Evolutionary conservation across 2,888 invertebrate species (phyloP).

Genomic region (Volucella inflata): DNA sequence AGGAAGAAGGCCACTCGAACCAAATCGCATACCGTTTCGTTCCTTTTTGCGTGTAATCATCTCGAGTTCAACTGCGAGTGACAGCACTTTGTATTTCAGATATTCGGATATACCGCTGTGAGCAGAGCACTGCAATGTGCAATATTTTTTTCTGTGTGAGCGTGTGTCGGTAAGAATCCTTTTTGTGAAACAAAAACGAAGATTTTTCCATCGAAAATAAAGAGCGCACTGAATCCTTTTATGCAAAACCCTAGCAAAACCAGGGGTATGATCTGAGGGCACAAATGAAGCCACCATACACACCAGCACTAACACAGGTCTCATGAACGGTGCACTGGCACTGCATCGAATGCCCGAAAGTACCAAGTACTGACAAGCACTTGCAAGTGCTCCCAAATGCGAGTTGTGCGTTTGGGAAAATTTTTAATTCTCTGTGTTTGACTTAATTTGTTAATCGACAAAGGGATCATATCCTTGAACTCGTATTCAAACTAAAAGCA

Average conservation of each 20-base stretch:
- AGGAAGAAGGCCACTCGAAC: constrained; percentile 36
- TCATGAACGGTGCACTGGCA: background rate
- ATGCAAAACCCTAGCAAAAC: constrained; percentile 34
- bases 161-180: background rate
- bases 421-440: constrained; percentile 57
- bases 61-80: constrained; percentile 45
- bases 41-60: constrained; percentile 46
- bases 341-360: constrained; percentile 12
- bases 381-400: constrained; percentile 16
- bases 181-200: constrained; percentile 22
- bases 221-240: constrained; percentile 22
- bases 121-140: background rate
- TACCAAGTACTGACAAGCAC: no score
- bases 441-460: constrained; percentile 66
- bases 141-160: background rate
- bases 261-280: constrained; percentile 18
- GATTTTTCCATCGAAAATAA: constrained; percentile 22
- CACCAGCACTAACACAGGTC: background rate
- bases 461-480: constrained; percentile 49
- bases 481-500: constrained; percentile 7
- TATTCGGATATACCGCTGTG: background rate
- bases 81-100: constrained; percentile 46
- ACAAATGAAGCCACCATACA: constrained; percentile 15
- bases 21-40: background rate
- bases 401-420: constrained; percentile 42